A percentile compares a stretch with the other conserved stretches of the same genome.
These are phyloP conservation scores for Mustelus asterias DNA, from an alignment of 2,113 vertebrate genomes.

Conservation along the genomic window DNA sequence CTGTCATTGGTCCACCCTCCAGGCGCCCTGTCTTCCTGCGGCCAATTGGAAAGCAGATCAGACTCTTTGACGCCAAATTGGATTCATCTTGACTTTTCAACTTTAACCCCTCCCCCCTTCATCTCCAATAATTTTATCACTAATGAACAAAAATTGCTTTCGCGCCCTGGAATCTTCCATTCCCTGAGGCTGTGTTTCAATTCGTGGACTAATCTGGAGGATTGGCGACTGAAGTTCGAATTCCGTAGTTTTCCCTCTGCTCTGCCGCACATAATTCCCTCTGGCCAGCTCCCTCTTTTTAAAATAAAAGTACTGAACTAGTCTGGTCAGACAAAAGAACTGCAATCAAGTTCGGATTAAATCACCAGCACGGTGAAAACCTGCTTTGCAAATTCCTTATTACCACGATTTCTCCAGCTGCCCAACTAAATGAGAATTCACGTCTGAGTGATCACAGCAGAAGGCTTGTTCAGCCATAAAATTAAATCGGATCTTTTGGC, in stretches of 20 bases:
- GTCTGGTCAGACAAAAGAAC: neutral
- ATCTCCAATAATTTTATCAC: neutral
- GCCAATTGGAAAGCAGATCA: neutral
- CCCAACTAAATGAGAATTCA: slow-evolving; percentile 17
- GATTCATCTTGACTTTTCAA: neutral
- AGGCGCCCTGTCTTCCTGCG: neutral
- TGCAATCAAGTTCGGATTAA: neutral
- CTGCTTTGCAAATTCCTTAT: slow-evolving; percentile 16
- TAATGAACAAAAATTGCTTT: neutral
- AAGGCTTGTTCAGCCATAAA: slow-evolving; percentile 28
- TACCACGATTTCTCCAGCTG: neutral
- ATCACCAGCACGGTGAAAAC: neutral
- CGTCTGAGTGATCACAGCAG: slow-evolving; percentile 8
- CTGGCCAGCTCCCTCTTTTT: neutral
- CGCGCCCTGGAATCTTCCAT: too few species aligned
- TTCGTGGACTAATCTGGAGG: neutral
- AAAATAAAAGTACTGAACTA: neutral
- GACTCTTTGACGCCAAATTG: neutral
- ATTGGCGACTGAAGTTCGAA: neutral
- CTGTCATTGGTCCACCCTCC: neutral
- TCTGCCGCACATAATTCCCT: neutral
- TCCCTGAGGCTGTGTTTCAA: too few species aligned
- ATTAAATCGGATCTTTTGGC: slow-evolving; percentile 18
- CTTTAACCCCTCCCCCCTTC: too few species aligned
- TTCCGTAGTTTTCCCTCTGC: neutral